phyloP scores from a whole-genome alignment of 2,797 vertebrate genomes.

The Periparus ater region DNA sequence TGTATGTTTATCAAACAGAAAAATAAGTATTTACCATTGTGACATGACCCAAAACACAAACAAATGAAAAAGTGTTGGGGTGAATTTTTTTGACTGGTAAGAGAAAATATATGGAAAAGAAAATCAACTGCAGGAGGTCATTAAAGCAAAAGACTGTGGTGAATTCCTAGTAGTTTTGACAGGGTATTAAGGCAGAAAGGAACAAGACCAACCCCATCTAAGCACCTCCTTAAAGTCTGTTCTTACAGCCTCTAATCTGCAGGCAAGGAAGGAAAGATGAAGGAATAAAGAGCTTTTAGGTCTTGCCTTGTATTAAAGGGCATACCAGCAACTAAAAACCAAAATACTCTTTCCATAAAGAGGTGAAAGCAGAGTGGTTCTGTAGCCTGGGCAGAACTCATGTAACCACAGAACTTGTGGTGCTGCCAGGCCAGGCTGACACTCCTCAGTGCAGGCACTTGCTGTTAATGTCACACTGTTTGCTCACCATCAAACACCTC shows the following conservation, averaged over 20 bases:
- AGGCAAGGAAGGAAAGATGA: neutral
- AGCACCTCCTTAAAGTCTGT: neutral
- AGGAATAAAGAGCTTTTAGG: neutral
- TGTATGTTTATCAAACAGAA: neutral
- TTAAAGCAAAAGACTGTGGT: neutral
- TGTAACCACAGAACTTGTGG: rapidly evolving
- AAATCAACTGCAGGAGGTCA: neutral
- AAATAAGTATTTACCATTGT: neutral
- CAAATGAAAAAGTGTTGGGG: neutral
- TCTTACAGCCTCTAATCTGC: neutral
- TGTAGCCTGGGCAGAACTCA: neutral
- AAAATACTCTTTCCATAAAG: neutral
- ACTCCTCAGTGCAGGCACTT: neutral
- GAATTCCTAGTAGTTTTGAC: neutral
- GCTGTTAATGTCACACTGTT: neutral
- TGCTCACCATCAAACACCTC: neutral
- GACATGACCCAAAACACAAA: neutral
- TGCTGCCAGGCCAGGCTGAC: neutral
- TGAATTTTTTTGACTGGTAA: neutral
- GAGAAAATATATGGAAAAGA: neutral
- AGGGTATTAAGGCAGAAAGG: neutral
- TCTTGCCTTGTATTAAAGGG: neutral
- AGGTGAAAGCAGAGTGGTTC: neutral
- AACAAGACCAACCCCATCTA: neutral
- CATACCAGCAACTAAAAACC: neutral